Conservation (phyloP, 2,113 vertebrate genomes). For the Labrus mixtus region DNA sequence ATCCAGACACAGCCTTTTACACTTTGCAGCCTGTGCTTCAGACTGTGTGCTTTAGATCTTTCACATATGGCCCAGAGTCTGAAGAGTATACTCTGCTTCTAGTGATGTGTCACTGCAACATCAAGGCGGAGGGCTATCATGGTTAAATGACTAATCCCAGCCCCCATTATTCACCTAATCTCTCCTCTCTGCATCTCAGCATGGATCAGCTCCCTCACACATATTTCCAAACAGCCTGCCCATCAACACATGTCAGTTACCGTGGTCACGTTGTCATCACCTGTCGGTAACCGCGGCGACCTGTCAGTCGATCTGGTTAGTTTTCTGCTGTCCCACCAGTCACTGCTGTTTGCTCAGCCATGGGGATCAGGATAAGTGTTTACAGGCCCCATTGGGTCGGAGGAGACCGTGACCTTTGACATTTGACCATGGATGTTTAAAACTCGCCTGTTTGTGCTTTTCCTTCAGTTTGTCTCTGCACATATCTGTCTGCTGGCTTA, state of each 20-base stretch:
- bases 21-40: no score
- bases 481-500: slow-evolving; percentile 3
- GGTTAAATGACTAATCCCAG: slow-evolving; percentile 32
- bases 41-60: no score
- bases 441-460: slow-evolving; percentile 18
- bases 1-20: no score
- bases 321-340: slow-evolving; percentile 28
- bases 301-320: not conserved
- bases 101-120: not conserved
- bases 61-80: not conserved
- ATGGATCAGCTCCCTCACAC: slow-evolving; percentile 23
- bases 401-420: slow-evolving; percentile 47
- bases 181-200: slow-evolving; percentile 15
- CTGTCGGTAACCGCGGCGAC: slow-evolving; percentile 31
- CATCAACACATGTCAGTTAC: slow-evolving; percentile 33
- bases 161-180: slow-evolving; percentile 29
- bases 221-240: slow-evolving; percentile 23
- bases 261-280: slow-evolving; percentile 32
- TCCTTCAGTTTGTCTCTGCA: not conserved
- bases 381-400: slow-evolving; percentile 34
- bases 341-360: slow-evolving; percentile 55
- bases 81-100: not conserved
- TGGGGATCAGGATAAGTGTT: slow-evolving; percentile 54
- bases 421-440: slow-evolving; percentile 23
- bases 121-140: slow-evolving; percentile 10